Evolutionary conservation across 2,113 vertebrate species (phyloP).

Genomic region (Poecilia latipinna): DNA sequence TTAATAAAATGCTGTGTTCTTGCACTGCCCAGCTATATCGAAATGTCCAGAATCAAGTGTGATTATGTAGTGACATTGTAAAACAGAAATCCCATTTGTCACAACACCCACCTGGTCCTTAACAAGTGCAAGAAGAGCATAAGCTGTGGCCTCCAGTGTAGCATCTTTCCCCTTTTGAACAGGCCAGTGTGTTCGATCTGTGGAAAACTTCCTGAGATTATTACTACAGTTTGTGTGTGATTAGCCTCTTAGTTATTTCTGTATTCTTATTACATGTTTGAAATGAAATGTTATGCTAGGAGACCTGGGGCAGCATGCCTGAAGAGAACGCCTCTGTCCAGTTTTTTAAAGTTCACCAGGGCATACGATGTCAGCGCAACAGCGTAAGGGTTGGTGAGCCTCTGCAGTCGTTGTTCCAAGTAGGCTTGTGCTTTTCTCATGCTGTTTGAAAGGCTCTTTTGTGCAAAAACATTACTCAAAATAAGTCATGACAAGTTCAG

Average conservation of each 20-base stretch:
- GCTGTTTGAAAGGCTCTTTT: slow-evolving; percentile 74
- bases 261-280: neutral
- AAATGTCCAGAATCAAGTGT: too few species aligned
- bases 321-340: slow-evolving; percentile 61
- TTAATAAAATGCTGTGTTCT: too few species aligned
- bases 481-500: neutral
- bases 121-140: slow-evolving; percentile 85
- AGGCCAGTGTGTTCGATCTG: slow-evolving; percentile 80
- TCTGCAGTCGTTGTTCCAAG: slow-evolving; percentile 69
- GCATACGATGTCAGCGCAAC: slow-evolving; percentile 86
- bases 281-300: neutral
- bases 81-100: neutral
- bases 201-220: neutral
- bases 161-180: slow-evolving; percentile 66
- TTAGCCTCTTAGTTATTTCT: neutral
- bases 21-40: too few species aligned
- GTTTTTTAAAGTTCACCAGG: slow-evolving; percentile 71
- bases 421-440: slow-evolving; percentile 76
- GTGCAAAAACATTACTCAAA: neutral
- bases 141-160: slow-evolving; percentile 89
- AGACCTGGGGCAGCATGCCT: slow-evolving; percentile 76
- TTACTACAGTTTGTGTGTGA: neutral
- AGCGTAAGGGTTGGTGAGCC: slow-evolving; percentile 81
- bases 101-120: slow-evolving; percentile 47
- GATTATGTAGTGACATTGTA: too few species aligned